Conservation (phyloP, 2,888 invertebrate species). For the Punctoribates punctum region DNA sequence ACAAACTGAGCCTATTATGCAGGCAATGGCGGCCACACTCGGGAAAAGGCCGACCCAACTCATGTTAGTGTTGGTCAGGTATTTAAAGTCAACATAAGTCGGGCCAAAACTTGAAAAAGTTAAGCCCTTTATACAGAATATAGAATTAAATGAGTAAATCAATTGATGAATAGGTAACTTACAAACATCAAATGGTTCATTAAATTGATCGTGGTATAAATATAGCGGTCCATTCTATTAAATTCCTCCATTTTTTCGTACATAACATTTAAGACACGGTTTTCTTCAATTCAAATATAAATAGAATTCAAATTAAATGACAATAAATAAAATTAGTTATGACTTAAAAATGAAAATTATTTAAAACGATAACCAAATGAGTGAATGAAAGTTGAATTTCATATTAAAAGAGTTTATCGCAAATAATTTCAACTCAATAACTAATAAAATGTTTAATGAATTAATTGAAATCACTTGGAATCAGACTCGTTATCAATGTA, state of each 20-base stretch:
- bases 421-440: no score
- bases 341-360: no score
- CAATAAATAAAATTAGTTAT: no score
- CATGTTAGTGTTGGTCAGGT: background rate
- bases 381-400: no score
- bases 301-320: no score
- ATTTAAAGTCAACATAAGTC: background rate
- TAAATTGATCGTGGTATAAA: background rate
- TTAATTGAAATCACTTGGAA: no score
- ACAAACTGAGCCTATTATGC: slow-evolving; percentile 1
- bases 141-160: background rate
- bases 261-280: no score
- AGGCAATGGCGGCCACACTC: background rate
- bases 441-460: no score
- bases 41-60: slow-evolving; percentile 6
- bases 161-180: background rate
- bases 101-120: background rate
- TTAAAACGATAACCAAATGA: no score
- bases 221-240: background rate
- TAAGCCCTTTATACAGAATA: background rate
- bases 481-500: no score
- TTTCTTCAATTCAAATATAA: no score
- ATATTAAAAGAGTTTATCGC: no score
- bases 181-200: background rate
- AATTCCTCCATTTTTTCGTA: background rate